Base-by-base conservation (phyloP, 1,140 invertebrate genomes). In the Pseudomyrmex dendroicus region DNA sequence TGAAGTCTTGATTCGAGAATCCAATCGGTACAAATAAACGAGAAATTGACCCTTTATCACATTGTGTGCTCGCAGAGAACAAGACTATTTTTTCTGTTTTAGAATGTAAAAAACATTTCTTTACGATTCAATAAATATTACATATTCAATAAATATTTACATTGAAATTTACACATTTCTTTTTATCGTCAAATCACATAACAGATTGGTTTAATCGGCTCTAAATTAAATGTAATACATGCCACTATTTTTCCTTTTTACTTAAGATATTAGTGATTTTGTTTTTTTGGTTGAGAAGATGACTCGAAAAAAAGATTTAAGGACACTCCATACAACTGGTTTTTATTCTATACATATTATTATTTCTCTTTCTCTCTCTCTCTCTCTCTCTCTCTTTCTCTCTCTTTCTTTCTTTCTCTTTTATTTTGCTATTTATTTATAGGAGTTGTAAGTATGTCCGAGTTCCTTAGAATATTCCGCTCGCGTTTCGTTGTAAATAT, bases 21-120 rank as follows among this genome's bases (percentile, higher is more conserved):
- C 64, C 52, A 59, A 80, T 72, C 54, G 54, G 76, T 72, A 72
- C 35, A 80, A 80, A 80, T 80, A 80, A 80, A 80, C 76, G 76
- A 80, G 76, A 22, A 78, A 80, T 72, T 80, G 66, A 80, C 66
- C 22, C 76, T 72, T 80, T 72, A 80, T 80, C 76, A 70, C 76
- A 17, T 70, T 70, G 48, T n/a, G 50, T 46, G 5, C 10, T 35
- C 15, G 56, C 56, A 54, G 48, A 67, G 63, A 7, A 67, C 17
- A 67, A 67, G 35, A 35, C 25, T 56, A 68, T 8, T 12, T 35
- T 68, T 59, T 17, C 2, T 10, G 7, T 77, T 67, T 17, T 48
- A 35, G 70, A 80, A 70, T 5, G 7, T 72, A 13, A 80, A 57
- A 59, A 48, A 20, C 25, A 46, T 17, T 59, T 48, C 35, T 78